Evolutionary conservation across 2,797 vertebrate genomes (phyloP), one percentile per base, ranked within the genome.

Genomic region (Darevskia mixta): DNA sequence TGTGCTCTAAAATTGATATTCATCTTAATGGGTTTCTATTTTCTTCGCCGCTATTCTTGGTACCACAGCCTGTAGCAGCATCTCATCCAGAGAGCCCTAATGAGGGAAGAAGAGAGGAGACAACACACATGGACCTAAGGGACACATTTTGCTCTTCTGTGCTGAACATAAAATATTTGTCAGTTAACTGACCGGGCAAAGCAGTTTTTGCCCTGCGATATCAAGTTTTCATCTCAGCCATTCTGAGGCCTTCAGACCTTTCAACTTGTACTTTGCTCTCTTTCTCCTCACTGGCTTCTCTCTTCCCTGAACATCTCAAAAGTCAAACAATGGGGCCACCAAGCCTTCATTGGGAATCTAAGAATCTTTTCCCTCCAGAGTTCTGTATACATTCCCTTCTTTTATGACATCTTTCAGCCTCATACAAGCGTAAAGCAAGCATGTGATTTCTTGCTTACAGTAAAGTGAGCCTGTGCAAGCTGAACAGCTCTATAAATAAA

Each of bases 41-140:
- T 49, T 92, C 61, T 64, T 35, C 69, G 2, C 1, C 11, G 7
- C 55, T 66, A 9, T 83, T 87, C 79, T 35, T 55, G 75, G 67
- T 27, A 38, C 77, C 83, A 38, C 20, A 41, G 76, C 11, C 32
- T 29, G 73, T 72, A 79, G 82, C 45, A 76, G 15, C 64, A 3
- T 18, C 66, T 88, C 85, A 61, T 72, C 4, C 5, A 45, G 61
- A 2, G 49, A 61, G 58, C 77, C 73, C 69, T 71, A 43, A 71
- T 1, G 3, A 92, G 96, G 91, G 72, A 92, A 90, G 20, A 20
- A 92, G 79, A 94, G 82, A 91, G 73, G 8, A 17, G 35, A 11
- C 87, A 8, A 78, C 13, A 8, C 2, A 38, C 18, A 17, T 77
- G 61, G 89, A 90, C 27, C 35, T 2, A 84, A 55, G 13, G 49